Conservation (phyloP, 2,797 vertebrate genomes). For the Sparidentex hasta region DNA sequence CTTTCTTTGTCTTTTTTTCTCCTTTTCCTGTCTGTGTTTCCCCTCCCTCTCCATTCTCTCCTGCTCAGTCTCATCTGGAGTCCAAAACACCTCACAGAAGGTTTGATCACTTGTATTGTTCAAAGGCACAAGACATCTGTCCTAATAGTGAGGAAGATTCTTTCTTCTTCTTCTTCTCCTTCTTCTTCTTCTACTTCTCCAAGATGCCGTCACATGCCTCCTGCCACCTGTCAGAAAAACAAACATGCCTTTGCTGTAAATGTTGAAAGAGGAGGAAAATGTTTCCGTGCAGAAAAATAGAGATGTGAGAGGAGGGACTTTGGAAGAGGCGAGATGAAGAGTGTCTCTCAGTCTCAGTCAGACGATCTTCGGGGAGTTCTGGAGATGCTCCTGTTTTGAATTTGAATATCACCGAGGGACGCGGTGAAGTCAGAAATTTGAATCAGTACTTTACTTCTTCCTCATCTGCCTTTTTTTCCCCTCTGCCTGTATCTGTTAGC, state of each 20-base stretch:
- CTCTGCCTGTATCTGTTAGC: constrained; percentile 30
- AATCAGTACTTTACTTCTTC: constrained; percentile 13
- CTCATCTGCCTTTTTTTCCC: not conserved
- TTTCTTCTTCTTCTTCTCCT: constrained; percentile 20
- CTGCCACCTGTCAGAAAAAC: constrained; percentile 76
- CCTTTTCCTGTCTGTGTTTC: constrained; percentile 17
- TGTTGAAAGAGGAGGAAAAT: constrained; percentile 60
- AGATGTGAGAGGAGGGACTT: constrained; percentile 58
- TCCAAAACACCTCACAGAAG: constrained; percentile 60
- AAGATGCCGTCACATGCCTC: constrained; percentile 46
- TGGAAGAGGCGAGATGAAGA: constrained; percentile 40
- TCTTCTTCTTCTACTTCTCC: constrained; percentile 27
- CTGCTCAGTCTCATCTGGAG: constrained; percentile 62
- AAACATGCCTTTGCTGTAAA: constrained; percentile 70
- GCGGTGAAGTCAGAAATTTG: constrained; percentile 46
- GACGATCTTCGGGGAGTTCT: constrained; percentile 56
- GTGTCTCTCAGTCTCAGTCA: constrained; percentile 43
- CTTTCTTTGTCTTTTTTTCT: constrained; percentile 40
- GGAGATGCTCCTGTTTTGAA: constrained; percentile 56
- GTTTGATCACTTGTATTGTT: constrained; percentile 71
- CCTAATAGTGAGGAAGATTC: constrained; percentile 60
- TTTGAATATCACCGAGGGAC: constrained; percentile 47
- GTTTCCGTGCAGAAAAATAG: constrained; percentile 47
- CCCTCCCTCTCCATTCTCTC: constrained; percentile 45
- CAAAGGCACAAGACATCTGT: constrained; percentile 67